Base-by-base conservation (phyloP, 2,113 vertebrate species). In the Indri indri region DNA sequence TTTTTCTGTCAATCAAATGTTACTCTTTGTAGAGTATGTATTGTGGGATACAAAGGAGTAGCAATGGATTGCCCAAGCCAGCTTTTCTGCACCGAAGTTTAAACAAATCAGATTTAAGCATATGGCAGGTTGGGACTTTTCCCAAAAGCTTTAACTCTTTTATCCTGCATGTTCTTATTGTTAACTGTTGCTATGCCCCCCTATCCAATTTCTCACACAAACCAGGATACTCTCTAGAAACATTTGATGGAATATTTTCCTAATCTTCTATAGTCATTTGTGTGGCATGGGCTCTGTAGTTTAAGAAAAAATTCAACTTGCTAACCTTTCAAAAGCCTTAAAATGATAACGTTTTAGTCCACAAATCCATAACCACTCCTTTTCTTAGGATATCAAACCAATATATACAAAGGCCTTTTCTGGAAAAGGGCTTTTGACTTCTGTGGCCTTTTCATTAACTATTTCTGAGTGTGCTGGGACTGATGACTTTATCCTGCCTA, bases 301-400 rank as follows among this genome's bases (percentile, higher is more conserved):
- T 92, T 85, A 32, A 94, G 66, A 61, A 93, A 94, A 95, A 97
- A 47, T 18, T 90, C 66, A 93, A 34, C 89, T 79, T 80, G 74
- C 70, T 94, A 34, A 66, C 79, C 83, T 63, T 97, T 95, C 94
- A 80, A 91, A 98, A 98, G 97, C 97, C 97, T 97, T 97, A 97
- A 96, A 85, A 65, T 91, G 66, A 88, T 97, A 96, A 96, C 73
- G 8, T 54, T 97, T 94, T 50, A 86, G 93, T 77, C 59, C 88
- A 61, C 54, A 82, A 93, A 98, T 98, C 98, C 96, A 98, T 98
- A 96, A 97, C 91, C 96, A 92, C 96, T 98, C 95, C 80, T 98
- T 96, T 97, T 96, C 95, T 97, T 91, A 94, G 96, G 89, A 81
- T 93, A 71, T 87, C 30, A 95, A 90, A 91, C 65, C 76, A 90